Percentiles rank a stretch among this genome's conserved stretches.
Evolutionary conservation across 2,113 vertebrate genomes (phyloP).

Genomic region (Pachyramphus minor): DNA sequence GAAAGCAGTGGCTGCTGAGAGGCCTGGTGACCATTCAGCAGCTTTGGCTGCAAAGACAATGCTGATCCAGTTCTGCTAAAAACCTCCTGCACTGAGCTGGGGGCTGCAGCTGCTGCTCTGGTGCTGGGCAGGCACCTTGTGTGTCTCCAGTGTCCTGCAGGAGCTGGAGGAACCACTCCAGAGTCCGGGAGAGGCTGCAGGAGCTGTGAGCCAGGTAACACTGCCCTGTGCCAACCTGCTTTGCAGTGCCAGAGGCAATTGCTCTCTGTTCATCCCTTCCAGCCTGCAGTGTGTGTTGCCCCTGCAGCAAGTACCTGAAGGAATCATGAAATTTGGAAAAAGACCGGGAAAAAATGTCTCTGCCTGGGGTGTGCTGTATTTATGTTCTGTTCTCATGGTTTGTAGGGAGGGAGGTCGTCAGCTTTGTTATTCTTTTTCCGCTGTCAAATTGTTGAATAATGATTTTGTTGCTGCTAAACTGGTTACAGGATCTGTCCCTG

Average conservation of each 20-base stretch:
- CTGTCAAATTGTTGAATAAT: slow-evolving; percentile 34
- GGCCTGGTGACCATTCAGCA: not conserved
- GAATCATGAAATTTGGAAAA: not conserved
- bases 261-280: not conserved
- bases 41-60: not conserved
- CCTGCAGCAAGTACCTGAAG: slow-evolving; percentile 24
- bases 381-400: not conserved
- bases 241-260: not conserved
- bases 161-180: not conserved
- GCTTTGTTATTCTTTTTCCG: not conserved
- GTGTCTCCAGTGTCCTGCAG: not conserved
- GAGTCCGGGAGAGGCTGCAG: not conserved
- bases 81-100: not conserved
- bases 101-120: not conserved
- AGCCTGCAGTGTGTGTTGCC: not conserved
- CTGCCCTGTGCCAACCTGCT: not conserved
- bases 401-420: not conserved
- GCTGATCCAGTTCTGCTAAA: not conserved
- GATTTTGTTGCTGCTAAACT: slow-evolving; percentile 23
- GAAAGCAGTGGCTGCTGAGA: not conserved
- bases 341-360: not conserved
- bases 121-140: not conserved
- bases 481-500: slow-evolving; percentile 14
- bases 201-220: not conserved
- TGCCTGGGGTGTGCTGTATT: not conserved